phyloP scores from a whole-genome alignment of 1,140 invertebrate genomes.

The Triops cancriformis region DNA sequence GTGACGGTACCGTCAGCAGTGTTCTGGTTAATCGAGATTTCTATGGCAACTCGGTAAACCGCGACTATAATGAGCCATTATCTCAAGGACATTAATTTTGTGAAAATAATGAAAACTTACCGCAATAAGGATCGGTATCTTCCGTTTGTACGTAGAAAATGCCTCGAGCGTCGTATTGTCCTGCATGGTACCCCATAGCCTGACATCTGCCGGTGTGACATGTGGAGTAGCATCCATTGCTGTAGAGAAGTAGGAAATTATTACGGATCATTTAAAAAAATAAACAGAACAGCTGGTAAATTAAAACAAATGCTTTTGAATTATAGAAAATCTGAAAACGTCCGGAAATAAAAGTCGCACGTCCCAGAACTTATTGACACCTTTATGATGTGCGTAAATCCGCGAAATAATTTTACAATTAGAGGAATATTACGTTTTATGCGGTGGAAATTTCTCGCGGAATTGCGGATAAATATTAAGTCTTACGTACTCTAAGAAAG shows the following conservation, averaged over 20 bases:
- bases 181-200: slow-evolving; percentile 23
- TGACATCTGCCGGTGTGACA: slow-evolving; percentile 17
- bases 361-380: too few relatives aligned
- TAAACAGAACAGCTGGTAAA: neutral
- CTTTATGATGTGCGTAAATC: too few relatives aligned
- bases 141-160: slow-evolving; percentile 21
- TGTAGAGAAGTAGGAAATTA: neutral
- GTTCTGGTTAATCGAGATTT: slow-evolving; percentile 18
- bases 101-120: neutral
- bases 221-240: slow-evolving; percentile 19
- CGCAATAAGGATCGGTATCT: slow-evolving; percentile 20
- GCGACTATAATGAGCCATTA: neutral
- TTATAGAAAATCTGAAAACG: too few relatives aligned
- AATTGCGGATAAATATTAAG: neutral
- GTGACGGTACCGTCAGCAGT: slow-evolving; percentile 16
- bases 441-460: too few relatives aligned
- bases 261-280: neutral
- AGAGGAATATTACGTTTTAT: too few relatives aligned
- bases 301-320: neutral
- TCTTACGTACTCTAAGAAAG: slow-evolving; percentile 15
- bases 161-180: slow-evolving; percentile 19
- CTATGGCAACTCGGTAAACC: slow-evolving; percentile 16
- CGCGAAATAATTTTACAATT: too few relatives aligned
- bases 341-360: too few relatives aligned
- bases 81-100: neutral